Percentiles rank a stretch among this genome's conserved stretches.
Conservation (phyloP, 2,113 vertebrate species). For the Acanthochromis polyacanthus region DNA sequence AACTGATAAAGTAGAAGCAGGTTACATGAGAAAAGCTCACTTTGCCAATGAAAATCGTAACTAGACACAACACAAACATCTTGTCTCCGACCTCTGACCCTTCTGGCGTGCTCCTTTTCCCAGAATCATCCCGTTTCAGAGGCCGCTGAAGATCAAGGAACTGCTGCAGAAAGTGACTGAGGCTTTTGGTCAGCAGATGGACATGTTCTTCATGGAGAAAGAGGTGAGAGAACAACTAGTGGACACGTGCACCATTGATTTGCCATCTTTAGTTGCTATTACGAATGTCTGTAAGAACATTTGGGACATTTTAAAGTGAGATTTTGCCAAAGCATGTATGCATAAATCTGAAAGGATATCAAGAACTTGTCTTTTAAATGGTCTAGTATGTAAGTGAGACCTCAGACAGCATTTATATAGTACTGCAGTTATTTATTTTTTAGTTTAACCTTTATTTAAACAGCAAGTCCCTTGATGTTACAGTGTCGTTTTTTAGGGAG, state of each 20-base stretch:
- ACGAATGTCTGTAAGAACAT: neutral
- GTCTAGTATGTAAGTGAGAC: no score
- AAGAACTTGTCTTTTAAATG: neutral
- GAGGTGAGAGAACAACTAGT: conserved; percentile 84
- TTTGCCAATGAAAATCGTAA: neutral
- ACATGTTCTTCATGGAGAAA: conserved; percentile 89
- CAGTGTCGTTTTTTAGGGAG: no score
- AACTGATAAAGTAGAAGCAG: neutral
- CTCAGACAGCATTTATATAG: no score
- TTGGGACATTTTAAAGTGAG: neutral
- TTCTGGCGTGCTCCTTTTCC: neutral
- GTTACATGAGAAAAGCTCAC: neutral
- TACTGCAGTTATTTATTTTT: no score
- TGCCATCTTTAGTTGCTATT: neutral
- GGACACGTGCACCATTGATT: neutral
- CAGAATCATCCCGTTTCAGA: conserved; percentile 93
- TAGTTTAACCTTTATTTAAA: no score
- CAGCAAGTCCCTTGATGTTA: no score
- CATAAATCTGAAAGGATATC: neutral
- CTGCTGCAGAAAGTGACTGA: conserved; percentile 92
- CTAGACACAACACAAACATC: conserved; percentile 24
- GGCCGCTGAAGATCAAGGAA: conserved; percentile 90
- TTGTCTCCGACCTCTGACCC: conserved; percentile 39
- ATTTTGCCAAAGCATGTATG: neutral
- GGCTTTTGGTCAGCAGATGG: conserved; percentile 94